These are phyloP conservation scores for Bothrops jararaca DNA, from an alignment of 2,113 vertebrate species.

Conservation along the genomic window DNA sequence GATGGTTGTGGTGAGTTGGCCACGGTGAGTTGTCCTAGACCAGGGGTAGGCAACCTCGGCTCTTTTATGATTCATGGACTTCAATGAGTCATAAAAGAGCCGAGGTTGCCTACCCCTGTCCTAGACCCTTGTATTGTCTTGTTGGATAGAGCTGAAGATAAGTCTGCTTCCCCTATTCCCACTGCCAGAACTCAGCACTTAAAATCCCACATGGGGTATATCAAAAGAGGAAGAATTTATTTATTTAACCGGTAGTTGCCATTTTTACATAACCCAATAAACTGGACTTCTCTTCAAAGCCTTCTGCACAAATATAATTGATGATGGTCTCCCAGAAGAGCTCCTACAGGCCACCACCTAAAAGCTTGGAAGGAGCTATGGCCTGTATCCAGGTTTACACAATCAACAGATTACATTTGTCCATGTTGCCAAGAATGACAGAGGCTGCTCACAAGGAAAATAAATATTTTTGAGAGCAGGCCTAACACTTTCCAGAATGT, in stretches of 20 bases:
- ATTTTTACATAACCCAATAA: neutral
- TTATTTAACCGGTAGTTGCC: neutral
- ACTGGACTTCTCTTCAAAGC: neutral
- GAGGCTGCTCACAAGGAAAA: neutral
- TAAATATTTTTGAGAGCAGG: neutral
- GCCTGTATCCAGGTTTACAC: neutral
- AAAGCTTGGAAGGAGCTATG: neutral
- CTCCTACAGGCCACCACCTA: neutral
- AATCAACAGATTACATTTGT: neutral
- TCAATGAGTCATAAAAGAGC: no score
- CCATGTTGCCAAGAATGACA: neutral
- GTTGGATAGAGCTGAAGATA: neutral
- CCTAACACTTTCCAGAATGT: conserved; percentile 23
- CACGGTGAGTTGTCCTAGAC: neutral
- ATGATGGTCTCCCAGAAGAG: neutral
- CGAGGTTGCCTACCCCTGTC: no score
- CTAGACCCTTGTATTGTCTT: neutral
- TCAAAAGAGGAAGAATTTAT: neutral
- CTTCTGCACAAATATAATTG: neutral
- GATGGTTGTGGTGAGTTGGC: neutral
- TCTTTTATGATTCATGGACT: no score
- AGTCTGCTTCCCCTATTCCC: neutral
- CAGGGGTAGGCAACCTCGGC: no score
- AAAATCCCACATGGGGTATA: neutral
- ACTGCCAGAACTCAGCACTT: neutral